These are phyloP conservation scores for Drosophila nigromelanica DNA, from an alignment of 1,140 invertebrate genomes.

Conservation along the genomic window DNA sequence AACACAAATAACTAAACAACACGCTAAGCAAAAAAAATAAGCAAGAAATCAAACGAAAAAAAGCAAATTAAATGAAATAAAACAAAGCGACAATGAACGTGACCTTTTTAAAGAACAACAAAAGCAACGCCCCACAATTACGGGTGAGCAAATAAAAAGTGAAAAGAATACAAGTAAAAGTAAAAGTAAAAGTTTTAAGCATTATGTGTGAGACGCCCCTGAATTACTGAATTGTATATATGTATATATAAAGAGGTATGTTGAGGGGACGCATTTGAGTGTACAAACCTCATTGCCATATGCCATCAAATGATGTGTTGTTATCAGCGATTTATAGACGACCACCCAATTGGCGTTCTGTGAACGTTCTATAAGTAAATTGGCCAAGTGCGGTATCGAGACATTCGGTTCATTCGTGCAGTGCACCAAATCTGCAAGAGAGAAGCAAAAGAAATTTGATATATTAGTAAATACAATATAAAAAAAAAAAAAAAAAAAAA, in stretches of 20 bases:
- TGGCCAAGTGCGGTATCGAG: constrained; percentile 99
- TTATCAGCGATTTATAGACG: constrained; percentile 99
- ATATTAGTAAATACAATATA: neutral
- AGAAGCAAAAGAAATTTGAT: constrained; percentile 9
- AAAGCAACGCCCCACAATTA: constrained; percentile 33
- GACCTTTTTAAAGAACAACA: constrained; percentile 23
- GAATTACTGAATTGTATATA: constrained; percentile 6
- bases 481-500: no score
- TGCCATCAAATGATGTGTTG: constrained; percentile 99
- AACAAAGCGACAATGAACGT: constrained; percentile 33
- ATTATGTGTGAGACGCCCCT: constrained; percentile 11
- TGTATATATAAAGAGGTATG: neutral
- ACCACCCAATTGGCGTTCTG: constrained; percentile 99
- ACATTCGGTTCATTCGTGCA: constrained; percentile 99
- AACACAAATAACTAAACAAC: constrained; percentile 34
- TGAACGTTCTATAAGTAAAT: constrained; percentile 98
- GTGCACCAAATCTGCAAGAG: constrained; percentile 95
- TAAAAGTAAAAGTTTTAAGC: constrained; percentile 13
- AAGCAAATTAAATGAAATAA: constrained; percentile 26
- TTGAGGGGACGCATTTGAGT: constrained; percentile 3
- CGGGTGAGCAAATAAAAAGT: constrained; percentile 25
- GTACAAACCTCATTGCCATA: constrained; percentile 98
- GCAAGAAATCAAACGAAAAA: constrained; percentile 18
- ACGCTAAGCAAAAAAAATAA: constrained; percentile 21
- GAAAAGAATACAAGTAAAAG: constrained; percentile 41